Base-by-base conservation (phyloP, 92 coral and sea anemone species). In the Phymanthus crucifer region DNA sequence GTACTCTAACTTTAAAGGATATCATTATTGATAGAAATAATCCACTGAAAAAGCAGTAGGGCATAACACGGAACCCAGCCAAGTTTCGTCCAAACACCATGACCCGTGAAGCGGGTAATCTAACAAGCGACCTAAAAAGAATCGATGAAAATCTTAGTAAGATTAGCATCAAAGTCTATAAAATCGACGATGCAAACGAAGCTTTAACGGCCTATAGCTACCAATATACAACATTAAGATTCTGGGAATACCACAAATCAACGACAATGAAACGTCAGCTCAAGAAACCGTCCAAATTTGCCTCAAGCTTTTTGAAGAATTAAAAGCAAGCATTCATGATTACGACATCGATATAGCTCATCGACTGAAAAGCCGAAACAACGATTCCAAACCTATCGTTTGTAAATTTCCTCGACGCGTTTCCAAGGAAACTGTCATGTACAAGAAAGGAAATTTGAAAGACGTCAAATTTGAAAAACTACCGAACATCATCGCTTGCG, bases 381-480 rank as follows among this genome's bases (percentile, higher is more conserved):
- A 81, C 36, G 40, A 32, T 40, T 65, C 85, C 2, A n/a, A 65
- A 6, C 78, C 78, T 23, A 81, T 81, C 16, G 40, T 65, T 31
- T 81, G 80, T 23, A 81, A 64, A 76, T 81, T 81, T 40, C 73
- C 77, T 40, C 61, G 68, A 43, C 58, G 73, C 19, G 57, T 70
- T 32, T 57, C 85, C 26, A 81, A 81, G 70, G 85, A 81, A 73
- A 48, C 76, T 4, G 79, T 81, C 26, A 54, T 73, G 79, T 56
- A 56, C 21, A n/a, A 72, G 72, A 52, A 54, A n/a, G n/a, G n/a
- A n/a, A n/a, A n/a, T n/a, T n/a, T n/a, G n/a, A n/a, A n/a, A n/a
- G n/a, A n/a, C n/a, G n/a, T n/a, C n/a, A n/a, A n/a, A n/a, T n/a
- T n/a, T n/a, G n/a, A n/a, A n/a, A n/a, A n/a, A n/a, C n/a, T n/a